These are phyloP conservation scores for Stomatorhinus ivindoensis DNA, from an alignment of 2,113 vertebrate species.

Conservation along the genomic window DNA sequence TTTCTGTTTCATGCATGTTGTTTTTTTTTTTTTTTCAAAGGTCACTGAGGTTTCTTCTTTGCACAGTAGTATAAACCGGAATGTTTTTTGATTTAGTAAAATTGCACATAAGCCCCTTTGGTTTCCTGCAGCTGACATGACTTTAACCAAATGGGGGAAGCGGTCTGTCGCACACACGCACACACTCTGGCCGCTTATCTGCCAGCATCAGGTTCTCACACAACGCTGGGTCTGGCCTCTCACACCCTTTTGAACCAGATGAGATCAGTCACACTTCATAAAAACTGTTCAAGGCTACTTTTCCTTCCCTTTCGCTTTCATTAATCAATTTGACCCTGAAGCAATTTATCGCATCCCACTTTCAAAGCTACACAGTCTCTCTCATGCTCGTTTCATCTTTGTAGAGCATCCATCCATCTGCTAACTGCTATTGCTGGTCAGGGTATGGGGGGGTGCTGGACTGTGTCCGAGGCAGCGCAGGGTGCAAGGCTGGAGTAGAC, in stretches of 20 bases:
- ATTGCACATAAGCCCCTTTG: conserved; percentile 34
- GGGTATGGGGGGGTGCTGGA: background rate
- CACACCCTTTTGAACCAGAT: background rate
- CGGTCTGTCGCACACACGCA: conserved; percentile 32
- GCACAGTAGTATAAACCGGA: conserved; percentile 23
- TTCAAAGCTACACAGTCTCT: background rate
- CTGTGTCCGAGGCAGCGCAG: background rate
- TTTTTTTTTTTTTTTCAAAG: conserved; percentile 19
- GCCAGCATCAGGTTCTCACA: conserved; percentile 21
- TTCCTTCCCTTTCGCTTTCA: background rate
- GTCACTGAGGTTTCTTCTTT: conserved; percentile 24
- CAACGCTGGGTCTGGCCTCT: conserved; percentile 39
- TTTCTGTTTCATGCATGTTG: conserved; percentile 6
- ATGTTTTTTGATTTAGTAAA: conserved; percentile 32
- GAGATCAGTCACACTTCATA: background rate
- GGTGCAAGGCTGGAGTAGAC: background rate
- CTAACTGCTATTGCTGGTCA: background rate
- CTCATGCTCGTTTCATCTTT: background rate
- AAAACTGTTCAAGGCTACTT: background rate
- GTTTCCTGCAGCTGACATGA: conserved; percentile 40
- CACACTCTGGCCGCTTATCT: conserved; percentile 19
- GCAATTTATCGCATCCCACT: background rate
- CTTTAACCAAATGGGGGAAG: conserved; percentile 44
- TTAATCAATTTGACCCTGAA: background rate
- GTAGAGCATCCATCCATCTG: background rate